Base-by-base conservation (phyloP, 2,797 vertebrate species). In the Ceyx erithaca region DNA sequence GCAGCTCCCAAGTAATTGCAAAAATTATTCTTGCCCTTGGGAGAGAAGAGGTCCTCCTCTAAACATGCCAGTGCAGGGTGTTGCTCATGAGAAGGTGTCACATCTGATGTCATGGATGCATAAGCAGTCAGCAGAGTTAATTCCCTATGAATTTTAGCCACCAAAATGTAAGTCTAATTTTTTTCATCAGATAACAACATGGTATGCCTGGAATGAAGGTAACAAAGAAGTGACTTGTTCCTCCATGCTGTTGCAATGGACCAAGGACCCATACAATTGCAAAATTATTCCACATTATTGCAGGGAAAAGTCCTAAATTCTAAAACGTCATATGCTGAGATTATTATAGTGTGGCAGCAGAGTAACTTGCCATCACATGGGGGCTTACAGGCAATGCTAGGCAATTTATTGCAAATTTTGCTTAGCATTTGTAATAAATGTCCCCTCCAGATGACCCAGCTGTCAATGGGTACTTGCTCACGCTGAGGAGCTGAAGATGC, bases 161-260 rank as follows among this genome's bases (percentile, higher is more conserved):
- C 7, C 9, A 40, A 76, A 79, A 69, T 4, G 4, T 26, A 66
- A 21, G 69, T n/a, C 14, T 28, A 13, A 20, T 40, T 69, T 86
- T 75, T 84, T 43, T 90, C 9, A 43, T 25, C 35, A 45, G 40
- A 25, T 37, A 28, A 81, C 51, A 67, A 31, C 7, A 26, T 49
- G 55, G 40, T 25, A 26, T 30, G 57, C 41, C 14, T 73, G 89
- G 80, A 91, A 51, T 30, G 6, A 88, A 87, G 54, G 82, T 69
- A 30, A 26, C 5, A 6, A 4, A 12, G 37, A 90, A 49, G 21
- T 16, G 35, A 28, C 7, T 30, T 9, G 8, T 80, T 33, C 2
- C 0, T 61, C 30, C 13, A 8, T 18, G 23, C 25, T 28, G 14
- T 16, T 41, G 6, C 4, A 54, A 31, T 20, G 41, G 40, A 48